Conservation (phyloP, 2,888 invertebrate species). For the Cosmorhoe ocellata region DNA sequence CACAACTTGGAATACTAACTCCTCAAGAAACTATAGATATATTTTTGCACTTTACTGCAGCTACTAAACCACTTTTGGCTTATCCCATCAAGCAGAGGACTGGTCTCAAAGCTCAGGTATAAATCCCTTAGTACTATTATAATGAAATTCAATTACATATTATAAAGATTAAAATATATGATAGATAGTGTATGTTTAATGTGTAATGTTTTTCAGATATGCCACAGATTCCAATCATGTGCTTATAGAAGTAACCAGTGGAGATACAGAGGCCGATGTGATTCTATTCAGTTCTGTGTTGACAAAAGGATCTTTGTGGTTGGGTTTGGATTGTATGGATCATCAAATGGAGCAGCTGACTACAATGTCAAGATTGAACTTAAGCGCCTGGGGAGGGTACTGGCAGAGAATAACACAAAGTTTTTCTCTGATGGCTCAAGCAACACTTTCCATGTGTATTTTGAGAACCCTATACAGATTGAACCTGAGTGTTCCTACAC, state of each 20-base stretch:
- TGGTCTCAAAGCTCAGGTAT: constrained; percentile 93
- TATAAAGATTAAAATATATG: no score
- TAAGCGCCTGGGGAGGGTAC: constrained; percentile 92
- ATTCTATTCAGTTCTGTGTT: constrained; percentile 98
- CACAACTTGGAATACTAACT: constrained; percentile 95
- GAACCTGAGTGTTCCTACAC: constrained; percentile 97
- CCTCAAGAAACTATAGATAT: constrained; percentile 97
- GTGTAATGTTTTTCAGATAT: constrained; percentile 86
- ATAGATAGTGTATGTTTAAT: no score
- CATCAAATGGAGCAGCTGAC: constrained; percentile 97
- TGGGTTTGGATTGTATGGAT: constrained; percentile 97
- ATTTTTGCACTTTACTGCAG: constrained; percentile 96
- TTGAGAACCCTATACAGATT: constrained; percentile 92
- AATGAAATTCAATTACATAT: no score
- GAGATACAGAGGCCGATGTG: constrained; percentile 97
- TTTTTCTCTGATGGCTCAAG: constrained; percentile 98
- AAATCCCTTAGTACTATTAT: constrained; percentile 6
- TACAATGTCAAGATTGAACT: constrained; percentile 97
- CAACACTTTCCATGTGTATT: constrained; percentile 94
- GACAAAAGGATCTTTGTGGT: constrained; percentile 97
- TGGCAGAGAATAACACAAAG: constrained; percentile 95
- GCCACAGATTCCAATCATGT: constrained; percentile 97
- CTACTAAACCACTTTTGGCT: constrained; percentile 90
- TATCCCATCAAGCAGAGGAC: constrained; percentile 92
- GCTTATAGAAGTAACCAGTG: constrained; percentile 98